Evolutionary conservation across 2,888 invertebrate genomes (phyloP).

Genomic region (Metalampra italica): DNA sequence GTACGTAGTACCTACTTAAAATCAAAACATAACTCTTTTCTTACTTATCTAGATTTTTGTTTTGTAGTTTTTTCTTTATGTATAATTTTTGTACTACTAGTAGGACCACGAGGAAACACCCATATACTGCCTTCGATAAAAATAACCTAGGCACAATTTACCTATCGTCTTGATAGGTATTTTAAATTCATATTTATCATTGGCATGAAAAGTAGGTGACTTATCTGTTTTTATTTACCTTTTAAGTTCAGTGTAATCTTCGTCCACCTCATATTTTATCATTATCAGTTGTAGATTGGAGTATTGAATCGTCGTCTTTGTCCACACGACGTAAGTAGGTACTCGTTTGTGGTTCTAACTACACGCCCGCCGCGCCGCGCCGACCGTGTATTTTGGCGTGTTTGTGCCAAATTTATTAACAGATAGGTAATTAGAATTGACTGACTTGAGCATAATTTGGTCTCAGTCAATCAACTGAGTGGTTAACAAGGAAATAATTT

Average conservation of each 20-base stretch:
- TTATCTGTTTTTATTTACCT: slow-evolving; percentile 19
- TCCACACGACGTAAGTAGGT: slow-evolving; percentile 18
- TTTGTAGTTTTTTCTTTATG: too few species aligned
- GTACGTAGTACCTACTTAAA: too few species aligned
- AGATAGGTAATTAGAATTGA: too few species aligned
- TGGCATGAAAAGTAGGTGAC: neutral
- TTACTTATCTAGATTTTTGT: too few species aligned
- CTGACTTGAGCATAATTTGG: neutral
- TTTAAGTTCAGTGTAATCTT: slow-evolving; percentile 48
- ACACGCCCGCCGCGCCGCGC: too few species aligned
- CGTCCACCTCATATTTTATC: slow-evolving; percentile 32
- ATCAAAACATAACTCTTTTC: too few species aligned
- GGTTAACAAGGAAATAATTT: neutral
- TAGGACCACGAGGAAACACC: too few species aligned
- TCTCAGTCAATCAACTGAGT: neutral
- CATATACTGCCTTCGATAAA: too few species aligned
- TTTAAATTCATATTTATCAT: neutral
- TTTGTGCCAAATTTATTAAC: too few species aligned
- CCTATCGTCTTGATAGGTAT: too few species aligned
- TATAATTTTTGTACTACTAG: too few species aligned
- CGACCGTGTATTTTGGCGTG: neutral
- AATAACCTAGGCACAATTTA: too few species aligned
- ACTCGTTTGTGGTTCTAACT: slow-evolving; percentile 9
- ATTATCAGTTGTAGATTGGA: slow-evolving; percentile 29
- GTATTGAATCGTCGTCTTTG: slow-evolving; percentile 49